Base-by-base conservation (phyloP, 1,140 invertebrate species). In the Drosophila parabipectinata region DNA sequence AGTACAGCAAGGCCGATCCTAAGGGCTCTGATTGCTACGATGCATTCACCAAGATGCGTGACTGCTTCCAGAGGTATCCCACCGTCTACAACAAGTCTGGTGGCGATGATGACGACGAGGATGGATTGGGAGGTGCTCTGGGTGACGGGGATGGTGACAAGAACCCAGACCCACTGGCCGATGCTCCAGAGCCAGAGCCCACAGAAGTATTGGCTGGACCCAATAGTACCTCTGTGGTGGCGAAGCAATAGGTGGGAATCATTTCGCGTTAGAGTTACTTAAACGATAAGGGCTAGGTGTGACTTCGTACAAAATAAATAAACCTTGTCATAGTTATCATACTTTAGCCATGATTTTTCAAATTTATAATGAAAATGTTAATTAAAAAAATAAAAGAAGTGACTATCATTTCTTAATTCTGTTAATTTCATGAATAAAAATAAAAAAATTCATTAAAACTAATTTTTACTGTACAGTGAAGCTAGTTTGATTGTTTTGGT, bases 1-100 rank as follows among this genome's bases (percentile, higher is more conserved):
- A 99, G 92, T 97, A 97, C 79, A 94, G 93, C 74, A 93, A 93
- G 14, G 93, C 93, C 5, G 96, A 97, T 4, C 95, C 95, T 0
- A 98, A 97, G 91, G 98, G 97, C 15, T 96, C 95, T 28, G 97
- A 99, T 77, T 99, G 98, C 92, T 96, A 96, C 81, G 96, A 98
- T 63, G 94, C 96, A 57, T 99, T 99, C 92, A 95, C 95, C 89
- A 94, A 94, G 34, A 98, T 99, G 98, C 97, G 98, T 82, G 93
- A 95, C n/a, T 99, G 98, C 91, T 98, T 99, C 96, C 91, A 94
- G 2, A 93, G 96, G 59, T 99, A 96, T 94, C 98, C 98, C 1
- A 95, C 95, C 7, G 92, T 99, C 10, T 99, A 99, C 92, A 95
- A 95, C 61, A 95, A 94, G 73, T 93, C 95, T 24, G 92, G 92